Evolutionary conservation across 2,888 invertebrate genomes (phyloP).

Genomic region (Ligdia adustata): DNA sequence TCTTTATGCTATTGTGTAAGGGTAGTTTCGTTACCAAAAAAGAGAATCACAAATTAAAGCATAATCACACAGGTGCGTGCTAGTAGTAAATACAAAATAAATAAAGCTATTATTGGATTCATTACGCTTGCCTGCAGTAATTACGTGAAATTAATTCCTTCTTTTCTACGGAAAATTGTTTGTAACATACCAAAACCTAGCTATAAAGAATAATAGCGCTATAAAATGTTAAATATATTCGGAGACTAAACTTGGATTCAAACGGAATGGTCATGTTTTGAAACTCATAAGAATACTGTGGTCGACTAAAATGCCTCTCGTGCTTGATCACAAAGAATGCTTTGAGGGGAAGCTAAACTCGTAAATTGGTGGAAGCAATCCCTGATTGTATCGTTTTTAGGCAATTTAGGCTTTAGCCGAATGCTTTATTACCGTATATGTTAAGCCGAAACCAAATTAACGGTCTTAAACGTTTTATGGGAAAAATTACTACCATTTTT

Average conservation of each 20-base stretch:
- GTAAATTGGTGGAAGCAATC: slow-evolving; percentile 70
- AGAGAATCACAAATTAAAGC: slow-evolving; percentile 5
- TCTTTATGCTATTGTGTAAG: too few relatives aligned
- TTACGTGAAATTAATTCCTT: slow-evolving; percentile 43
- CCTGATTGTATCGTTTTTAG: slow-evolving; percentile 70
- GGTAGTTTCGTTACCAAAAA: too few relatives aligned
- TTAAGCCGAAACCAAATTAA: slow-evolving; percentile 44
- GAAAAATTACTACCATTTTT: slow-evolving; percentile 30
- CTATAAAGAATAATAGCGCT: slow-evolving; percentile 64
- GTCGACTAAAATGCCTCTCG: slow-evolving; percentile 67
- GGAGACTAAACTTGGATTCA: slow-evolving; percentile 57
- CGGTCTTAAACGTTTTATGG: slow-evolving; percentile 35
- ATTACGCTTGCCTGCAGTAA: slow-evolving; percentile 6
- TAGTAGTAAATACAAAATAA: neutral
- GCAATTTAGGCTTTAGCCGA: slow-evolving; percentile 60
- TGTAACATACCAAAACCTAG: slow-evolving; percentile 45
- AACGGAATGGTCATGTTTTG: slow-evolving; percentile 77
- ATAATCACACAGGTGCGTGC: slow-evolving; percentile 1
- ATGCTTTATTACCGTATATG: slow-evolving; percentile 53
- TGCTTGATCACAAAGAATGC: slow-evolving; percentile 62
- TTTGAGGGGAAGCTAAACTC: slow-evolving; percentile 61
- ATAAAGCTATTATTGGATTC: slow-evolving; percentile 3
- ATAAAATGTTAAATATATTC: slow-evolving; percentile 70
- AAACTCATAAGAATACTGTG: slow-evolving; percentile 71
- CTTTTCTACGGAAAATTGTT: slow-evolving; percentile 46